Evolutionary conservation across 2,888 invertebrate genomes (phyloP).

Genomic region (Polyploca ridens): DNA sequence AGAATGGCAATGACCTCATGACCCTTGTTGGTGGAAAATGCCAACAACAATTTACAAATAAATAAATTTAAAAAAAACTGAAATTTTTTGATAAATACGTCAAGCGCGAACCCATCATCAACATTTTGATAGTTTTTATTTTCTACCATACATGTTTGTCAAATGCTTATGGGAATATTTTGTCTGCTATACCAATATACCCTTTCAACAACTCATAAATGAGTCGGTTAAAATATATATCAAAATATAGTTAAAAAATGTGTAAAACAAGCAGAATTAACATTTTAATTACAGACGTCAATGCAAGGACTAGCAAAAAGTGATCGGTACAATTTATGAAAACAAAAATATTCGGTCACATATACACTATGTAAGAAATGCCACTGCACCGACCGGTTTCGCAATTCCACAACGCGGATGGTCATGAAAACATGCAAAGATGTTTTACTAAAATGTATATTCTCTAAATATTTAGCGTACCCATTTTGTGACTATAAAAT

Average conservation of each 20-base stretch:
- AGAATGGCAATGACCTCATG: background rate
- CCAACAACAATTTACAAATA: background rate
- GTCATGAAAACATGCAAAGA: background rate
- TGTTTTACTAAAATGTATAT: background rate
- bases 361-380: background rate
- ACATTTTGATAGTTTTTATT: background rate
- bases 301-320: constrained; percentile 2
- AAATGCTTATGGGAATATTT: no score
- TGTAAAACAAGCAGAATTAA: background rate
- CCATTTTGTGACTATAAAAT: no score
- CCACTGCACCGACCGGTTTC: background rate
- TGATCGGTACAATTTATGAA: background rate
- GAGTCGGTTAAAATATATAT: no score
- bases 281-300: background rate
- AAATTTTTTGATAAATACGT: background rate
- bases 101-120: background rate
- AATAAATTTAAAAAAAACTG: background rate
- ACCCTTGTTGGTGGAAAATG: background rate
- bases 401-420: background rate
- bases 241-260: no score
- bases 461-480: background rate
- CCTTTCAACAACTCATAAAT: no score
- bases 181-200: no score
- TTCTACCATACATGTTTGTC: background rate
- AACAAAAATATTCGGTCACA: background rate